Base-by-base conservation (phyloP, 2,888 invertebrate species). In the Fragum fragum region DNA sequence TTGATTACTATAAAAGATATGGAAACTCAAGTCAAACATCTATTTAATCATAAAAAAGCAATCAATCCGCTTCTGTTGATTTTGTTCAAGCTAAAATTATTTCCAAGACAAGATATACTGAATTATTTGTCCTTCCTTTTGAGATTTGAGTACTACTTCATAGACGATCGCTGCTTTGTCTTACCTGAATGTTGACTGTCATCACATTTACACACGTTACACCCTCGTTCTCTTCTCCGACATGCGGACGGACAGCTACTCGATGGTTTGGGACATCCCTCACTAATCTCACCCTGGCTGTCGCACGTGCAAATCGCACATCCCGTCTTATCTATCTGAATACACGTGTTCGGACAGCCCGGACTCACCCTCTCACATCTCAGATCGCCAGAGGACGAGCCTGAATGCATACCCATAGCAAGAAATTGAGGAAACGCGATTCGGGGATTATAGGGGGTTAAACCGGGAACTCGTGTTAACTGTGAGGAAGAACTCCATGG, bases 341-440 rank as follows among this genome's bases (percentile, higher is more conserved):
- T n/a, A 26, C 72, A 72, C 7, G 18, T 26, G 9, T 72, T 32
- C 7, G 72, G 72, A 18, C 72, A 72, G 18, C 55, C 72, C 0
- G 52, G 9, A 14, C 39, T 11, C 5, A 72, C 29, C 21, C 57
- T 18, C 6, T n/a, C 29, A 57, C 57, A 72, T 42, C 36, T n/a
- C 23, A 42, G 6, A 6, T 66, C 42, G 42, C 23, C 36, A 1
- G 21, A 9, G 16, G 3, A 29, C 5, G 72, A 36, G 7, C 16
- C 57, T 2, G 11, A 16, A 23, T 23, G 23, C 29, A 23, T 32
- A 6, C 55, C 39, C 16, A 39, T 72, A 3, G 72, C 55, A 16
- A 72, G 36, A 23, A 72, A 72, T 23, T 72, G 57, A 1, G 72
- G 72, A 26, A 57, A 72, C 0, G 72, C 72, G 18, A 72, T 57